Evolutionary conservation across 2,888 invertebrate species (phyloP), one percentile per base, ranked within the genome.

Genomic region (Argyresthia goedartella): DNA sequence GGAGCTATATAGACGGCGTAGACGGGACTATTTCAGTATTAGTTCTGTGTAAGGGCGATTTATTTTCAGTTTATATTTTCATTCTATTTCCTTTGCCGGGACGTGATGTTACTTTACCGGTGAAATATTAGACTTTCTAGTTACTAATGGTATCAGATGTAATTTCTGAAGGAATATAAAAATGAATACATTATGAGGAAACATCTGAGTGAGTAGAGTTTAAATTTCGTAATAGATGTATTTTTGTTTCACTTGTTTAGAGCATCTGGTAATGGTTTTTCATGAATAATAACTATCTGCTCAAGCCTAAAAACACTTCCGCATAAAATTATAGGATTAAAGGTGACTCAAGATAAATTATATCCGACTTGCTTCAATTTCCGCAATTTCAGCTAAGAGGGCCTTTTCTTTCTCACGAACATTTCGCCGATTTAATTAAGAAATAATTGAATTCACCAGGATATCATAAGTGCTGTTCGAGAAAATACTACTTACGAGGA

Each of bases 11-110:
- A 74, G 76, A 71, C 76, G 74, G 69, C 73, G 75, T 71, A 69
- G 69, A 72, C 63, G 68, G 61, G 71, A 80, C 82, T 85, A 85
- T 85, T 84, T 85, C 80, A 74, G 84, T 80, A 67, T 69, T 67
- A 71, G 71, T 76, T 77, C 71, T 64, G 67, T 66, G 76, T 75
- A 79, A 79, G 80, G 76, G 80, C 75, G 79, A 81, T 81, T 81
- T 85, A 84, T 84, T 84, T 81, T 75, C 71, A 77, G 79, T 69
- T n/a, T n/a, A n/a, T n/a, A n/a, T n/a, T n/a, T n/a, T n/a, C n/a
- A n/a, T n/a, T 69, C 76, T 76, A 79, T 81, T 84, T 85, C 82
- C 84, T 82, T 59, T 76, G 71, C 48, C 55, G 63, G 60, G 62
- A 62, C 63, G 60, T 64, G 62, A 62, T 64, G 65, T 67, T 66